Evolutionary conservation across 2,113 vertebrate species (phyloP).

Genomic region (Chionodraco myersi): DNA sequence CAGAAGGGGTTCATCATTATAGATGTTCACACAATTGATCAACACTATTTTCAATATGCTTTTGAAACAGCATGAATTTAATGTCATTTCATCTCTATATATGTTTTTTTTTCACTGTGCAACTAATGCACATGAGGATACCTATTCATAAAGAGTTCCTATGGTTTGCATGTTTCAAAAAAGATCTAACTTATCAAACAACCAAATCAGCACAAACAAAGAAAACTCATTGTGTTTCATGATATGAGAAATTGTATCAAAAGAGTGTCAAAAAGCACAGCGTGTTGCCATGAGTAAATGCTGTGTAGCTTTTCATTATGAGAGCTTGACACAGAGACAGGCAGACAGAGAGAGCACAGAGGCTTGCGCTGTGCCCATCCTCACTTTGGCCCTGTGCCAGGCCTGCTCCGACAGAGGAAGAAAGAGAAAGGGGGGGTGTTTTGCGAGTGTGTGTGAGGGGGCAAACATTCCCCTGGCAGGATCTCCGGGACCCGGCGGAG

Average conservation of each 20-base stretch:
- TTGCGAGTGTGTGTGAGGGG: conserved; percentile 40
- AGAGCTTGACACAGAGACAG: conserved; percentile 46
- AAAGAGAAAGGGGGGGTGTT: conserved; percentile 55
- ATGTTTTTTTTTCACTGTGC: neutral
- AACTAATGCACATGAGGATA: neutral
- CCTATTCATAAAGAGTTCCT: neutral
- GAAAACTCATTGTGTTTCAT: neutral
- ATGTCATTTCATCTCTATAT: neutral
- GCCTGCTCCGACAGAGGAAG: conserved; percentile 52
- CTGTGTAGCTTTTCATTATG: conserved; percentile 49
- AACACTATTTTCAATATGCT: neutral
- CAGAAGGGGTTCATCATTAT: neutral
- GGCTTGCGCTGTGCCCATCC: conserved; percentile 59
- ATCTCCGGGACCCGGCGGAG: conserved; percentile 74
- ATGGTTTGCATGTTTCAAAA: neutral
- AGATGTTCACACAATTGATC: neutral
- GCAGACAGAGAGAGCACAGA: conserved; percentile 41
- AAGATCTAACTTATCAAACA: neutral
- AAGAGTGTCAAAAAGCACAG: conserved; percentile 23
- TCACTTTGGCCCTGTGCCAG: conserved; percentile 68
- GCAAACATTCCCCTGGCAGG: conserved; percentile 75
- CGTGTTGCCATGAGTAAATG: conserved; percentile 31
- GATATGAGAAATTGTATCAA: conserved; percentile 15
- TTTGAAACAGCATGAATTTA: no score
- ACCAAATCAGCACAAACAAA: neutral